Conservation (phyloP, 2,113 vertebrate genomes). For the Agapornis roseicollis region DNA sequence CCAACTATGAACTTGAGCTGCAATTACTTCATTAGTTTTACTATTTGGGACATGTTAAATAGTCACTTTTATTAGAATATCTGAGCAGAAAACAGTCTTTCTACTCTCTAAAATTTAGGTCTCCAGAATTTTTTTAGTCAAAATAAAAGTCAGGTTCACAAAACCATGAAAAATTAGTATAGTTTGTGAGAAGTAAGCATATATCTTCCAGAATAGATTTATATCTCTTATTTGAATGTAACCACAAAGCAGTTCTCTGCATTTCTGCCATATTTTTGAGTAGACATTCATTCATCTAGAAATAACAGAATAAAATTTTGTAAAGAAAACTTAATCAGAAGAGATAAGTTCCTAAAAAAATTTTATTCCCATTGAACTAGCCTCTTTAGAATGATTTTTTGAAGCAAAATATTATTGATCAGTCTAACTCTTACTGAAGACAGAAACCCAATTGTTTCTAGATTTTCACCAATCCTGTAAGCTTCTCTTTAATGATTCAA, state of each 20-base stretch:
- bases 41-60: neutral
- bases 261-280: neutral
- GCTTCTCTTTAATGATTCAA: neutral
- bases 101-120: neutral
- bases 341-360: neutral
- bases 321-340: neutral
- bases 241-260: neutral
- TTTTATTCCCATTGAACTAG: neutral
- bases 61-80: neutral
- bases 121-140: neutral
- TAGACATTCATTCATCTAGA: neutral
- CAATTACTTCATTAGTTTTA: neutral
- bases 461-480: neutral
- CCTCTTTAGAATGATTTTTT: neutral
- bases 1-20: neutral
- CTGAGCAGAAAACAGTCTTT: neutral
- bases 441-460: neutral
- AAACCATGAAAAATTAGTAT: neutral
- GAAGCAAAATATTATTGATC: neutral
- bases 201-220: neutral
- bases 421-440: neutral
- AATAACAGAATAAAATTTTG: neutral
- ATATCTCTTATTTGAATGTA: neutral
- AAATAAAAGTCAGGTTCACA: neutral
- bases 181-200: neutral